phyloP scores from a whole-genome alignment of 2,113 vertebrate species.

The Lagenorhynchus albirostris region DNA sequence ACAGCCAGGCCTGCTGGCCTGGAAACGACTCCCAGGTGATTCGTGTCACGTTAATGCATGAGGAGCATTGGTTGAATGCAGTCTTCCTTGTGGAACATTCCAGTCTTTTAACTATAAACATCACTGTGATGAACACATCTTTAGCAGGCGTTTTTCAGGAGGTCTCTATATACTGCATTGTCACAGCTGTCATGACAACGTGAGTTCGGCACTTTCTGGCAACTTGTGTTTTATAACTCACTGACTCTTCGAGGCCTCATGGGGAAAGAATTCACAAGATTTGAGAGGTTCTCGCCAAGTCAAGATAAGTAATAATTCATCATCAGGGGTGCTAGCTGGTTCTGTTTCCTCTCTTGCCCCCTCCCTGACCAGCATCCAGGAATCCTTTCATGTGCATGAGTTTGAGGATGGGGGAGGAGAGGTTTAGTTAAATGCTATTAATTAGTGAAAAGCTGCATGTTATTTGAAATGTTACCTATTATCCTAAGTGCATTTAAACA shows the following conservation, averaged over 20 bases:
- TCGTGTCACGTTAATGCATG: not conserved
- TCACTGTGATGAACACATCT: not conserved
- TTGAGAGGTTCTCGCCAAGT: not conserved
- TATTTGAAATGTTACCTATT: not conserved
- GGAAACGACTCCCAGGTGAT: not conserved
- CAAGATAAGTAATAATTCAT: not conserved
- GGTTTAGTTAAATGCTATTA: not conserved
- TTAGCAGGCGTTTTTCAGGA: not conserved
- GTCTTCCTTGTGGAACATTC: not conserved
- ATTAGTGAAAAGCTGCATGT: not conserved
- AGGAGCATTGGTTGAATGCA: not conserved
- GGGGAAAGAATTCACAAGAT: not conserved
- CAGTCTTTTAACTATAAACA: not conserved
- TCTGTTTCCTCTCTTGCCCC: not conserved
- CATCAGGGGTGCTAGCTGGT: not conserved
- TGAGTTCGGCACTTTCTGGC: rapidly evolving
- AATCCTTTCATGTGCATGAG: not conserved
- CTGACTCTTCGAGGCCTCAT: not conserved
- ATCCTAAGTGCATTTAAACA: not conserved
- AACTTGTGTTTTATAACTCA: not conserved
- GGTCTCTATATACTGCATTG: not conserved
- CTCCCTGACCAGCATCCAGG: not conserved
- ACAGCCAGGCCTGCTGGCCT: not conserved
- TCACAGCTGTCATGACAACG: not conserved
- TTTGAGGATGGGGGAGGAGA: not conserved